Conservation (phyloP, 2,888 invertebrate species). For the Hydrotaea diabolus region DNA sequence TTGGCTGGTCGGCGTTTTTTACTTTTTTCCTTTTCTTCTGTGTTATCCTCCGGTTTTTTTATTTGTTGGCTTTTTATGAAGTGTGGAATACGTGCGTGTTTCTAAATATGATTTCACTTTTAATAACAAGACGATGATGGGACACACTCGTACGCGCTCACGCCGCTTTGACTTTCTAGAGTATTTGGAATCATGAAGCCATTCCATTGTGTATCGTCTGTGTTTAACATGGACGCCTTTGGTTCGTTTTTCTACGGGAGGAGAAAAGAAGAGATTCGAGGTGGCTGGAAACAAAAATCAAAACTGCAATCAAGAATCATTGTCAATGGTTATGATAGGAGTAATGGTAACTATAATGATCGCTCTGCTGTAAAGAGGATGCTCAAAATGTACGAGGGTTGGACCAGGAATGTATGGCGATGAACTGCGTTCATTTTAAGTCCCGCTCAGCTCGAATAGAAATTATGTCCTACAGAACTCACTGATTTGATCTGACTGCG, state of each 20-base stretch:
- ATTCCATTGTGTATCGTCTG: background rate
- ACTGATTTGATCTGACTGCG: no score
- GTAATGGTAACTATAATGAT: background rate
- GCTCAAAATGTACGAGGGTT: background rate
- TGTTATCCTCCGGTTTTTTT: background rate
- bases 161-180: background rate
- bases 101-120: slow-evolving; percentile 18
- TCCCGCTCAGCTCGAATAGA: no score
- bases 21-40: background rate
- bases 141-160: background rate
- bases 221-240: background rate
- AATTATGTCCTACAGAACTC: no score
- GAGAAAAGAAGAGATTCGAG: no score
- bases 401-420: background rate
- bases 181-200: background rate
- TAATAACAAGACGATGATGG: slow-evolving; percentile 3
- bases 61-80: slow-evolving; percentile 37
- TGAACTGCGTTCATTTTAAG: no score
- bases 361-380: no score
- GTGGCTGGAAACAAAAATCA: no score
- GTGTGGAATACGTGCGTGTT: slow-evolving; percentile 40
- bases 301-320: background rate
- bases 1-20: background rate
- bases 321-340: background rate
- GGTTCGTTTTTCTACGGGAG: background rate